These are phyloP conservation scores for Cydia splendana DNA, from an alignment of 1,140 invertebrate genomes.

Conservation along the genomic window DNA sequence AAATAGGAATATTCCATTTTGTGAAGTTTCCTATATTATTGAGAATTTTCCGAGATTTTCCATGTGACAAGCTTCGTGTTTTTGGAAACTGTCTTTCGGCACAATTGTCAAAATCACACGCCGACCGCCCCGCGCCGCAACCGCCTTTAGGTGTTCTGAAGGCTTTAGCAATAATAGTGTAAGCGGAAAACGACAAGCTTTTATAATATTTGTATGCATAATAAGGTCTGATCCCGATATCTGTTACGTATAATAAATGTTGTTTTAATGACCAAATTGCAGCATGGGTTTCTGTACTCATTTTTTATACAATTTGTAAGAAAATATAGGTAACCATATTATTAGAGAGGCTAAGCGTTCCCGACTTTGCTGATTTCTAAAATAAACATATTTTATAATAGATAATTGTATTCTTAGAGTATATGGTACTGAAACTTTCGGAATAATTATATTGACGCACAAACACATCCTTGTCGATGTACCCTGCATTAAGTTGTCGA, in stretches of 20 bases:
- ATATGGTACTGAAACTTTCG: background rate
- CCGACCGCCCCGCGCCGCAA: background rate
- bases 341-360: background rate
- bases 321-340: slow-evolving; percentile 8
- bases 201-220: slow-evolving; percentile 12
- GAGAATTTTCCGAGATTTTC: too few relatives aligned
- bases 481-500: slow-evolving; percentile 11
- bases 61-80: too few relatives aligned
- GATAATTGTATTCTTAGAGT: slow-evolving; percentile 6
- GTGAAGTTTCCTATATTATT: too few relatives aligned
- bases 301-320: slow-evolving; percentile 15
- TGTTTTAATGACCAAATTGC: slow-evolving; percentile 8
- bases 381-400: slow-evolving; percentile 15
- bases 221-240: background rate
- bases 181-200: slow-evolving; percentile 6
- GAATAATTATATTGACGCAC: background rate
- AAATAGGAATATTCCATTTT: too few relatives aligned
- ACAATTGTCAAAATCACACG: background rate
- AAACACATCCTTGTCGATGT: slow-evolving; percentile 9
- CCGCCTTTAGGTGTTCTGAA: background rate
- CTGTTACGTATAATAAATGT: background rate
- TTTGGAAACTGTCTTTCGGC: background rate
- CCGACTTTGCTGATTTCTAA: slow-evolving; percentile 2
- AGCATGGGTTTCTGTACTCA: background rate
- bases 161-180: slow-evolving; percentile 16